A percentile compares a stretch with the other conserved stretches of the same genome.
These are phyloP conservation scores for Drosophila watanabei DNA, from an alignment of 1,140 invertebrate genomes.

Conservation along the genomic window DNA sequence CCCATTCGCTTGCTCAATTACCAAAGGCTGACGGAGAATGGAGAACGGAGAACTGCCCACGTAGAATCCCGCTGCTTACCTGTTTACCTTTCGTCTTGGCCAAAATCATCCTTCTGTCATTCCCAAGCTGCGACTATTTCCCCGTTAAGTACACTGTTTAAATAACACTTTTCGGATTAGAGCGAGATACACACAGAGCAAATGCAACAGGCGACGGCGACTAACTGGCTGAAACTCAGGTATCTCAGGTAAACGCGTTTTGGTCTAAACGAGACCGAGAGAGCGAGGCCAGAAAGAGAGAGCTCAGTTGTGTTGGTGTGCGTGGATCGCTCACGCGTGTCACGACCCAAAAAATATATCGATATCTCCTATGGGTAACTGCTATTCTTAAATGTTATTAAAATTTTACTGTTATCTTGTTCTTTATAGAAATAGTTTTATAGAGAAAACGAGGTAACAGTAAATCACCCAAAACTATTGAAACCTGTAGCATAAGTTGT, in stretches of 20 bases:
- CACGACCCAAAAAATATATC: constrained; percentile 16
- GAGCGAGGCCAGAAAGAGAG: constrained; percentile 15
- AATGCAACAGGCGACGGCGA: constrained; percentile 65
- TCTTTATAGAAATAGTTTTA: too few relatives aligned
- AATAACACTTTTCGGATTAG: constrained; percentile 7
- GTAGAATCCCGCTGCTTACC: constrained; percentile 56
- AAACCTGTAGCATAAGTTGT: too few relatives aligned
- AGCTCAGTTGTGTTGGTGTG: constrained; percentile 21
- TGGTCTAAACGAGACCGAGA: constrained; percentile 63
- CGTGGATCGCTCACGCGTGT: constrained; percentile 35
- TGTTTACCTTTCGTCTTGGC: constrained; percentile 57
- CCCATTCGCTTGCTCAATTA: constrained; percentile 65
- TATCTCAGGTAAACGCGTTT: constrained; percentile 56
- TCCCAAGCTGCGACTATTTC: constrained; percentile 9
- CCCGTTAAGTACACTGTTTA: neutral
- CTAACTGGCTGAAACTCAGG: constrained; percentile 54
- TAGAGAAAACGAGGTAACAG: too few relatives aligned
- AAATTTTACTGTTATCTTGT: too few relatives aligned
- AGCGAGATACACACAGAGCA: constrained; percentile 9
- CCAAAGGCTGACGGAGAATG: constrained; percentile 50
- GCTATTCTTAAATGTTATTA: too few relatives aligned
- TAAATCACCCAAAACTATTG: too few relatives aligned
- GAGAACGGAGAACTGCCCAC: constrained; percentile 60
- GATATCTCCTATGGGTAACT: constrained; percentile 10
- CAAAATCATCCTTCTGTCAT: constrained; percentile 28